Evolutionary conservation across 2,113 vertebrate species (phyloP), one percentile per base, ranked within the genome.

Genomic region (Apodemus sylvaticus): DNA sequence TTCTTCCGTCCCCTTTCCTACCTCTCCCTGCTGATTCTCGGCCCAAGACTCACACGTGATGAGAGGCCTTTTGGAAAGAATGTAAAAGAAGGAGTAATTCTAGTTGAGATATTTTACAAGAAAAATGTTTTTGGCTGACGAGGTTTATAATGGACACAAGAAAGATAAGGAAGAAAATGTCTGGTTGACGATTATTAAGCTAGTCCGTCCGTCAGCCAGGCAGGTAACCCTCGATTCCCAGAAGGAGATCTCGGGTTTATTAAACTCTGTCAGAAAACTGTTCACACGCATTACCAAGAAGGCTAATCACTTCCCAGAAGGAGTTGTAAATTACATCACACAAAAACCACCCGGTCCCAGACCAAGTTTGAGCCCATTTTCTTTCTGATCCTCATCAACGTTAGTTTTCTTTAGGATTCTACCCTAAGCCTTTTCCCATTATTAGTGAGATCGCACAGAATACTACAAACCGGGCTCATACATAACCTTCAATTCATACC

Each of bases 281-380:
- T 95, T 94, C 95, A 77, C 81, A 92, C 95, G 95, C 94, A 97
- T 97, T 96, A 97, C 94, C 95, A 97, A 95, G 95, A 95, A 97
- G 97, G 94, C 97, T 97, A 97, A 97, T 96, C 95, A 95, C 89
- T 97, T 97, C 95, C 97, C 97, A 96, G 95, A 97, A 96, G 95
- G 96, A 97, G 94, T 92, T 96, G 91, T 97, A 94, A 97, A 97
- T 97, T 96, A 97, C 76, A 96, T 86, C 86, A 97, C 97, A 97
- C 92, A 93, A 58, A 95, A 93, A 93, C 1, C 66, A 92, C 86
- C 93, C 90, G 92, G 95, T 89, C 91, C 95, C 90, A 94, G 76
- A 82, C 90, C 36, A 85, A 83, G 74, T 95, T 85, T 81, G 79
- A 96, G 89, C 76, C 45, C 31, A 68, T 90, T 97, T 92, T 73